Conservation (phyloP, 2,113 vertebrate species). For the Sinocyclocheilus anophthalmus region DNA sequence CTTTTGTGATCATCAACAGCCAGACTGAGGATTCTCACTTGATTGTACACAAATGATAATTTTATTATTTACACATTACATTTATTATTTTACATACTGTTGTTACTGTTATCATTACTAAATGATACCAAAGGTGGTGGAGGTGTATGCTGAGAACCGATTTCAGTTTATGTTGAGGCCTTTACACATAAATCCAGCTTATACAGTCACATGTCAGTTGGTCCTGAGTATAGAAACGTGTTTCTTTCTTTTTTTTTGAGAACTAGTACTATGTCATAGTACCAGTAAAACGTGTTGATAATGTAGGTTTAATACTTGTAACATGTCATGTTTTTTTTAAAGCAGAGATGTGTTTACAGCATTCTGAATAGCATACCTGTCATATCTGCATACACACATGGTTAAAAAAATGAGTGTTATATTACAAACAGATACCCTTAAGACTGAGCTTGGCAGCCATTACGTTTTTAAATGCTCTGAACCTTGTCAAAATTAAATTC, state of each 20-base stretch:
- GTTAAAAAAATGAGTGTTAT: background rate
- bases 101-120: conserved; percentile 9
- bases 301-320: background rate
- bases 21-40: background rate
- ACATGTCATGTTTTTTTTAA: background rate
- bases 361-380: background rate
- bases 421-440: too few relatives aligned
- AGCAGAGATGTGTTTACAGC: background rate
- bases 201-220: background rate
- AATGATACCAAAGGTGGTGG: conserved; percentile 19
- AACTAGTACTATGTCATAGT: background rate
- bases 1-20: background rate
- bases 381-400: background rate
- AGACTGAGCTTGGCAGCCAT: background rate
- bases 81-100: background rate
- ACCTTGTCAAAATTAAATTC: background rate
- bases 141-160: background rate
- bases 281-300: background rate
- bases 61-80: background rate
- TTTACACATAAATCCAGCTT: background rate
- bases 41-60: background rate
- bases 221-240: background rate
- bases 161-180: background rate
- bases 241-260: background rate
- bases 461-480: background rate